Evolutionary conservation across 2,113 vertebrate genomes (phyloP), one percentile per base, ranked within the genome.

Genomic region (Motacilla tschutschensis): DNA sequence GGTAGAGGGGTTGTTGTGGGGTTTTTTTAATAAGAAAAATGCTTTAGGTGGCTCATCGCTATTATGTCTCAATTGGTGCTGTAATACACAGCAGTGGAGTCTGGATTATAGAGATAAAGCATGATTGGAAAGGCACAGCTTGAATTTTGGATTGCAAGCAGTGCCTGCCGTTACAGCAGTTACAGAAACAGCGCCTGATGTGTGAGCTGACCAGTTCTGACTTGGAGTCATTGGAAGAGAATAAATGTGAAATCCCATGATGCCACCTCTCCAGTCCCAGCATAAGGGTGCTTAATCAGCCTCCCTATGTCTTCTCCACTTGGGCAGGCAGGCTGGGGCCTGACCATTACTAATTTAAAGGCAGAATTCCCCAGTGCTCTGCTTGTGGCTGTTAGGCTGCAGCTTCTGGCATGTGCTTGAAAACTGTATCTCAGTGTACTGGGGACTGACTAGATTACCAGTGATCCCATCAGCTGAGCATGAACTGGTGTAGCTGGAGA

Each of bases 311-410:
- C 78, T 70, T 65, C 51, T 24, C 24, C 40, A 29, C 4, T 4
- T 1, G 2, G 35, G 8, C 47, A 53, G 62, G 41, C 67, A 21
- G 73, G 60, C 58, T 67, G 46, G 12, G 78, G 41, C 40, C 64
- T 67, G 55, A 25, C 58, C 46, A 41, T 87, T 70, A 53, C 44
- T 91, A 57, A 91, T 90, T 77, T 88, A 87, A 80, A 85, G 62
- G 50, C 64, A 0, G 0, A 79, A 80, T 86, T 88, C 79, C 79
- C 60, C 35, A 25, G 24, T 72, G 78, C 8, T 5, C 21, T 71
- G 38, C 63, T 67, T 1, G 1, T 50, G 81, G 28, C 55, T 89
- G 19, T 79, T 35, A 58, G 55, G 31, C 63, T 71, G 50, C 63
- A 79, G 80, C 47, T 48, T 70, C 35, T 78, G 50, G 44, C 48